Conservation (phyloP, 2,113 vertebrate species). For the Vidua chalybeata region DNA sequence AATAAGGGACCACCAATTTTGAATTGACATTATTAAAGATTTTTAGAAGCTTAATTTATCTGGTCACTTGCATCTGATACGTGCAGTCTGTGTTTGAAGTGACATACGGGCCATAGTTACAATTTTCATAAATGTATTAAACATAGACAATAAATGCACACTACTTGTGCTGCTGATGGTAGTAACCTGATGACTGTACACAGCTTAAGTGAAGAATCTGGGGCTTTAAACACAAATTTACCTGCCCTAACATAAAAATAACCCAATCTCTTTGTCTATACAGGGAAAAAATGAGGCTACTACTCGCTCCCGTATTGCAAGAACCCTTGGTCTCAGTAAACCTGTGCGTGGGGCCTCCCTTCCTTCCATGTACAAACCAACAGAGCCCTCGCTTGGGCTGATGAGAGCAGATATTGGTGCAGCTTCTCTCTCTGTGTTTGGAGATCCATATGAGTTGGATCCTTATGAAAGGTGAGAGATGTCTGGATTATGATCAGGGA, state of each 20-base stretch:
- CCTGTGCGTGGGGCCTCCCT: slow-evolving; percentile 75
- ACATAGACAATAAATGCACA: neutral
- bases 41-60: neutral
- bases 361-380: slow-evolving; percentile 82
- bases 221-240: neutral
- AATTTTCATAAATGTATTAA: neutral
- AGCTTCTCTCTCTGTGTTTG: slow-evolving; percentile 91
- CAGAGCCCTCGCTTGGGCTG: slow-evolving; percentile 82
- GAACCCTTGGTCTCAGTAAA: slow-evolving; percentile 82
- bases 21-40: neutral
- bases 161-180: neutral
- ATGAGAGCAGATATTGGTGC: slow-evolving; percentile 94
- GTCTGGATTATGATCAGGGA: neutral
- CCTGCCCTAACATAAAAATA: neutral
- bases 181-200: neutral
- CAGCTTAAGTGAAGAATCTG: neutral
- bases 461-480: slow-evolving; percentile 78
- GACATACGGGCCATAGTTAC: neutral
- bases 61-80: neutral
- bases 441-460: slow-evolving; percentile 89
- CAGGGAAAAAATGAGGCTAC: slow-evolving; percentile 73
- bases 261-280: neutral
- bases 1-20: neutral
- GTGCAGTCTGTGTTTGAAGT: neutral
- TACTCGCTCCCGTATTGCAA: slow-evolving; percentile 86